Conservation (phyloP, 1,140 invertebrate species). For the Zaprionus ornatus region DNA sequence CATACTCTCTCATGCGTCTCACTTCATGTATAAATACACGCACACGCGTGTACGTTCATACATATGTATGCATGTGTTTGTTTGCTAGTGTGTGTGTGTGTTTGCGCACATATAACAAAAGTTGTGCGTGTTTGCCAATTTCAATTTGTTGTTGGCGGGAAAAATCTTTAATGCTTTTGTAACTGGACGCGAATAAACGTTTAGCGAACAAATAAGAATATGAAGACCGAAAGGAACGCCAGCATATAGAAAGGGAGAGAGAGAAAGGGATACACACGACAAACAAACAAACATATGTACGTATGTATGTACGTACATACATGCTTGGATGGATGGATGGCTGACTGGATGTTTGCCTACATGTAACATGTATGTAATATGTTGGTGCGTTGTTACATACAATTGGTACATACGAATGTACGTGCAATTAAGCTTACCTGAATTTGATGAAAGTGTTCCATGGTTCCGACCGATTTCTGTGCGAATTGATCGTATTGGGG, state of each 20-base stretch:
- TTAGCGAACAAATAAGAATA: constrained; percentile 12
- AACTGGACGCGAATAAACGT: constrained; percentile 10
- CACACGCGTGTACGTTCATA: constrained; percentile 7
- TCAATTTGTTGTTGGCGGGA: constrained; percentile 67
- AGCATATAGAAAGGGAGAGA: constrained; percentile 8
- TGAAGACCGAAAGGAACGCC: constrained; percentile 12
- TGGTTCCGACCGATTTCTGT: constrained; percentile 41
- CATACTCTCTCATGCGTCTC: constrained; percentile 49
- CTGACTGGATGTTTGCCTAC: constrained; percentile 4
- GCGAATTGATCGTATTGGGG: constrained; percentile 23
- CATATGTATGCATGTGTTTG: not conserved
- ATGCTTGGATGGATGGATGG: not conserved
- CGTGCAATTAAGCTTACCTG: constrained; percentile 75
- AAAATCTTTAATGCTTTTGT: constrained; percentile 33
- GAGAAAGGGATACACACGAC: not conserved
- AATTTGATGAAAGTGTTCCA: constrained; percentile 84
- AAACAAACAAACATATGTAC: constrained; percentile 8
- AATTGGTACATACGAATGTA: constrained; percentile 17
- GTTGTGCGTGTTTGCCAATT: constrained; percentile 49
- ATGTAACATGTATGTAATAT: constrained; percentile 13
- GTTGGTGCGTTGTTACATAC: constrained; percentile 24
- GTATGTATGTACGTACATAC: constrained; percentile 1
- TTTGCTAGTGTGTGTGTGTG: not conserved
- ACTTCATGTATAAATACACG: constrained; percentile 15
- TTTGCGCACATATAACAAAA: constrained; percentile 14